A percentile compares a stretch with the other conserved stretches of the same genome.
phyloP scores from a whole-genome alignment of 2,113 vertebrate genomes.

The Gymnobelideus leadbeateri region DNA sequence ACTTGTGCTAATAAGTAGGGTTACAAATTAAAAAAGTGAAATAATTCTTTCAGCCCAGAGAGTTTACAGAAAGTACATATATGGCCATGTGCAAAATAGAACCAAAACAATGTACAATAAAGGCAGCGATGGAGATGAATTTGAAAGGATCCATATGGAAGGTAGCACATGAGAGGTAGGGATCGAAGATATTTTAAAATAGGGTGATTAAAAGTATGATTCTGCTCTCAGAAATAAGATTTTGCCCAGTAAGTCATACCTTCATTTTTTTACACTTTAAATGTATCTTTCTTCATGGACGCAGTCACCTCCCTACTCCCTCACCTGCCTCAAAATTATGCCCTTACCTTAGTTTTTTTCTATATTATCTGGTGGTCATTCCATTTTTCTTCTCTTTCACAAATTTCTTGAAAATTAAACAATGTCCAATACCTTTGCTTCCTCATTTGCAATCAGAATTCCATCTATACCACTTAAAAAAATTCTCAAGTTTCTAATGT shows the following conservation, averaged over 20 bases:
- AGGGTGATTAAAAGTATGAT: neutral
- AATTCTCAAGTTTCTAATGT: too few relatives aligned
- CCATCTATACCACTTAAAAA: too few relatives aligned
- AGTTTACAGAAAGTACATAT: too few relatives aligned
- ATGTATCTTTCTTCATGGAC: neutral
- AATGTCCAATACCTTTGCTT: too few relatives aligned
- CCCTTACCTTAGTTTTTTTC: neutral
- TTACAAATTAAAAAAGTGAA: neutral
- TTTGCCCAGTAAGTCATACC: neutral
- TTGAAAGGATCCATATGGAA: neutral
- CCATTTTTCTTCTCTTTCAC: neutral
- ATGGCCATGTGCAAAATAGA: too few relatives aligned
- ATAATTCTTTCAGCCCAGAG: neutral
- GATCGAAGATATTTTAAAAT: neutral
- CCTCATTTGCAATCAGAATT: too few relatives aligned
- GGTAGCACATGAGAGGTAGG: neutral
- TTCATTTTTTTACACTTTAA: neutral
- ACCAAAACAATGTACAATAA: too few relatives aligned
- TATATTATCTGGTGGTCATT: neutral
- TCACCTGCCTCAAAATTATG: too few relatives aligned
- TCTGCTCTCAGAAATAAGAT: neutral
- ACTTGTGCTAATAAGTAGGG: neutral
- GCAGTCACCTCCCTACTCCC: neutral
- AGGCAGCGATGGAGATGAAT: neutral
- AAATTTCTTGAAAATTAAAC: neutral